Evolutionary conservation across 2,888 invertebrate species (phyloP), one percentile per base, ranked within the genome.

Genomic region (Epinotia bilunana): DNA sequence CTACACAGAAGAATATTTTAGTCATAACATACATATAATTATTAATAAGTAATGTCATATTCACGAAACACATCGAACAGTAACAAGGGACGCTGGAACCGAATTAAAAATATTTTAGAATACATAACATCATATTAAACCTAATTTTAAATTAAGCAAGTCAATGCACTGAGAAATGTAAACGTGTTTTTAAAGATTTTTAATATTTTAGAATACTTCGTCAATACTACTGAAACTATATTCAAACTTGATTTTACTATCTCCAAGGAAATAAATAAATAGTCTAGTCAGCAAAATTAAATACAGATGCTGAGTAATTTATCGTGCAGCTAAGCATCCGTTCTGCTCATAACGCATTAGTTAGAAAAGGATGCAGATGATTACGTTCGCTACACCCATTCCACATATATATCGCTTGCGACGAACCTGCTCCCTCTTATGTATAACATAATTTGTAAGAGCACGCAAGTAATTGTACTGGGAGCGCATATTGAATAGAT

Each of bases 1-100:
- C 91, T 91, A 90, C 91, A 90, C 88, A 89, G 89, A 89, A 84
- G 86, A 88, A 90, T 89, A 88, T 89, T 90, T 91, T 89, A 90
- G 87, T 88, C 80, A 80, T 88, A 86, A 88, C 86, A 90, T 87
- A 90, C 83, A 89, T 86, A 86, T 82, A 85, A 75, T 77, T 71
- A 78, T 76, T 79, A 78, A 83, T 83, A 80, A 80, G 85, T 81
- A 84, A 83, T 84, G 86, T 81, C 85, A 81, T 82, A 84, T 80
- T 84, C 82, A 82, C 86, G 78, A 84, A 81, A 84, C 81, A 86
- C 83, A 84, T 81, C 79, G 78, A 84, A 79, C 73, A 80, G 74
- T 61, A 71, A 75, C 57, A 75, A 61, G 71, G 23, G 53, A 62
- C 57, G 60, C 61, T 33, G 65, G 65, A 63, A 69, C 57, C 55